Evolutionary conservation across 1,140 invertebrate genomes (phyloP).

Genomic region (Macrotrachela quadricornifera): DNA sequence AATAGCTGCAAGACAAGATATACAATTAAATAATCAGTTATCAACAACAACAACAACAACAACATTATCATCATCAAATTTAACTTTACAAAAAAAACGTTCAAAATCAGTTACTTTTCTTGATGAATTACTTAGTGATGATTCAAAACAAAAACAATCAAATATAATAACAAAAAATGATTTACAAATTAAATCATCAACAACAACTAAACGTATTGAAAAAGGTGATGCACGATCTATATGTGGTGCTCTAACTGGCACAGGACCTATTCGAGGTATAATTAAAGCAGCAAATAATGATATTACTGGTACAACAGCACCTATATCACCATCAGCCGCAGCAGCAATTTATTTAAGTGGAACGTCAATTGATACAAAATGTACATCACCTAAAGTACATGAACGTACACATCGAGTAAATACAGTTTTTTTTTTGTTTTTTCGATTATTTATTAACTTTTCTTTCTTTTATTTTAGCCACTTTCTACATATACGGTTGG

Average conservation of each 20-base stretch:
- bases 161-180: not conserved
- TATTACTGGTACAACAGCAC: not conserved
- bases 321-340: too few relatives aligned
- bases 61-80: not conserved
- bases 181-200: not conserved
- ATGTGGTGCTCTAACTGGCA: not conserved
- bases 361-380: too few relatives aligned
- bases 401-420: too few relatives aligned
- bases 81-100: not conserved
- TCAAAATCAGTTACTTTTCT: conserved; percentile 7
- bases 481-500: too few relatives aligned
- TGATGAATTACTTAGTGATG: not conserved
- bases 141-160: not conserved
- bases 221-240: conserved; percentile 1
- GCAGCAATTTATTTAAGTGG: too few relatives aligned
- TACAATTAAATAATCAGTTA: not conserved
- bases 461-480: too few relatives aligned
- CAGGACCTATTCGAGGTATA: not conserved
- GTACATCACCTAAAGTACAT: too few relatives aligned
- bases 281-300: conserved; percentile 4
- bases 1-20: not conserved
- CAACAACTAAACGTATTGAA: not conserved
- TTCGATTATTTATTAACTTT: too few relatives aligned
- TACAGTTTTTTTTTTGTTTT: too few relatives aligned
- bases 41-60: not conserved